Evolutionary conservation across 2,888 invertebrate species (phyloP).

Genomic region (Caenorhabditis macrosperma): DNA sequence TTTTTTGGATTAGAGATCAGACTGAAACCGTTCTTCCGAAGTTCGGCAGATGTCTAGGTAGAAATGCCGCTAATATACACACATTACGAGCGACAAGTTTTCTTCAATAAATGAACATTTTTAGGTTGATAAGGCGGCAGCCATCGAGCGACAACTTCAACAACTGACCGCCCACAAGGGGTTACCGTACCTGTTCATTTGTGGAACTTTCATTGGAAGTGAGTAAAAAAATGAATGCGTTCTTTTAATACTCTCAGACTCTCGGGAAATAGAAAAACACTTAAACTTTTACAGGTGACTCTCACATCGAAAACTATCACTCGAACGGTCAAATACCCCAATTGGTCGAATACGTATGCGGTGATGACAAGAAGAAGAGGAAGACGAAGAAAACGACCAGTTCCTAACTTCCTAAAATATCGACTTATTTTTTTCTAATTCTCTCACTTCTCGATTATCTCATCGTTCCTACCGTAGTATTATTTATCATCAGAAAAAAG

Average conservation of each 20-base stretch:
- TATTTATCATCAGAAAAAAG: constrained; percentile 12
- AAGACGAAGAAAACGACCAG: constrained; percentile 67
- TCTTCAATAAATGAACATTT: not conserved
- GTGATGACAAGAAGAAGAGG: constrained; percentile 76
- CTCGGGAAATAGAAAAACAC: not conserved
- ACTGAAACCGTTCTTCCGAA: too few species aligned
- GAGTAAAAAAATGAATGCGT: constrained; percentile 21
- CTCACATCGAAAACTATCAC: constrained; percentile 79
- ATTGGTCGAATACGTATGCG: constrained; percentile 79
- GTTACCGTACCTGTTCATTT: constrained; percentile 79
- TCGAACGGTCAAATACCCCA: constrained; percentile 78
- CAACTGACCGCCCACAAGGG: constrained; percentile 78
- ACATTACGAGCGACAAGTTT: too few species aligned
- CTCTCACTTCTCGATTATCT: constrained; percentile 8
- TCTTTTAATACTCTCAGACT: not conserved
- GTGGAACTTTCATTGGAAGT: constrained; percentile 80
- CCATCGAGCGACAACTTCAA: constrained; percentile 74
- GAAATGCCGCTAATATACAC: too few species aligned
- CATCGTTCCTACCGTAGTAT: constrained; percentile 23
- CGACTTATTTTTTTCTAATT: constrained; percentile 4
- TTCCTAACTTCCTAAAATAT: constrained; percentile 18
- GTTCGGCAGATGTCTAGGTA: too few species aligned
- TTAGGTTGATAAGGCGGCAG: constrained; percentile 68
- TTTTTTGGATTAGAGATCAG: too few species aligned
- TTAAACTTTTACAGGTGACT: constrained; percentile 66